phyloP scores from a whole-genome alignment of 2,888 invertebrate genomes.

The Sesia apiformis region DNA sequence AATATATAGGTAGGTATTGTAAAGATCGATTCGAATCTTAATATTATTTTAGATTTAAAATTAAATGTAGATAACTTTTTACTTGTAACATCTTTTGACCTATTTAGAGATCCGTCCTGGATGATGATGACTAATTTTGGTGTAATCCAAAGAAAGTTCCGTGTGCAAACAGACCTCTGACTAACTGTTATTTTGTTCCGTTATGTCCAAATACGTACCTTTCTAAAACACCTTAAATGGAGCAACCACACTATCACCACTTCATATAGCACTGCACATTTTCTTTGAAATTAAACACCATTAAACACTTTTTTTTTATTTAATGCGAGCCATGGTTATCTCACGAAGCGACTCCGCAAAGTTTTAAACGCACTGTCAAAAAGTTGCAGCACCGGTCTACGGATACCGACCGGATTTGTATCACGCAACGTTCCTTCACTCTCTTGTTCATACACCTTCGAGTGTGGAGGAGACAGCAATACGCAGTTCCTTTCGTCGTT shows the following conservation, averaged over 20 bases:
- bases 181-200: constrained; percentile 23
- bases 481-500: constrained; percentile 9
- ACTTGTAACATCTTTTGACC: not conserved
- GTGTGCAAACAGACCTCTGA: constrained; percentile 28
- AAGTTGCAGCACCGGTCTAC: constrained; percentile 66
- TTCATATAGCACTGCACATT: not conserved
- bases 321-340: not conserved
- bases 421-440: constrained; percentile 22
- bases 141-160: constrained; percentile 39
- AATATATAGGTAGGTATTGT: too few species aligned
- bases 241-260: not conserved
- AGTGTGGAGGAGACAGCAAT: constrained; percentile 25
- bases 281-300: not conserved
- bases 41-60: too few species aligned
- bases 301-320: not conserved
- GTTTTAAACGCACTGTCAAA: constrained; percentile 67
- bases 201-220: constrained; percentile 25
- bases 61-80: too few species aligned
- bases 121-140: constrained; percentile 5
- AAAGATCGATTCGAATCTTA: too few species aligned
- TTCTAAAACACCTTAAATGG: constrained; percentile 2
- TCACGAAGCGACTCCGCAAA: constrained; percentile 32
- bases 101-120: constrained; percentile 2
- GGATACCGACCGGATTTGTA: constrained; percentile 33
- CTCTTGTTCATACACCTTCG: not conserved